These are phyloP conservation scores for Prorops nasuta DNA, from an alignment of 1,140 invertebrate species.

Conservation along the genomic window DNA sequence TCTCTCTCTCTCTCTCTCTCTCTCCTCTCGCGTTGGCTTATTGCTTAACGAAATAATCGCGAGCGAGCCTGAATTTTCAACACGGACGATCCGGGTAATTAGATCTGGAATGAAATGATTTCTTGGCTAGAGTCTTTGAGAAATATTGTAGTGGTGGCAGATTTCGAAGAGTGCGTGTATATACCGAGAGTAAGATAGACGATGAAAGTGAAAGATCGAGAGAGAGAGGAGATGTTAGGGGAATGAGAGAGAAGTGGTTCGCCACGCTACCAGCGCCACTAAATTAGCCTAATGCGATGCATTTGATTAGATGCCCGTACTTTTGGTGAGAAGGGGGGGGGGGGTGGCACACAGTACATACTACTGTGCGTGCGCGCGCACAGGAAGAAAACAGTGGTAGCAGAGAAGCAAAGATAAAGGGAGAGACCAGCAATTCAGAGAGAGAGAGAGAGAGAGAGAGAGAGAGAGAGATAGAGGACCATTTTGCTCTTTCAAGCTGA, in stretches of 20 bases:
- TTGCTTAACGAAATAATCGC: neutral
- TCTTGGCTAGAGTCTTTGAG: neutral
- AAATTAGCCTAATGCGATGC: constrained; percentile 49
- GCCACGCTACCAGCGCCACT: constrained; percentile 41
- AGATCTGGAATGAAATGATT: neutral
- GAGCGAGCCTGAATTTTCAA: neutral
- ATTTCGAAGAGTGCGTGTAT: neutral
- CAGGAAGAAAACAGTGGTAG: constrained; percentile 17
- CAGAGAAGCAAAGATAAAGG: constrained; percentile 15
- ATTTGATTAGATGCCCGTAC: constrained; percentile 45
- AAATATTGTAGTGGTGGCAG: neutral
- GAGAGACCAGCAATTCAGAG: constrained; percentile 17
- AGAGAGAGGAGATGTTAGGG: neutral
- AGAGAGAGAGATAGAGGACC: constrained; percentile 2
- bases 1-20: too few relatives aligned
- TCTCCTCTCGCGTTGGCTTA: neutral
- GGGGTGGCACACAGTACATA: too few relatives aligned
- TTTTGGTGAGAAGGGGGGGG: too few relatives aligned
- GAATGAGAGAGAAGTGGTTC: constrained; percentile 22
- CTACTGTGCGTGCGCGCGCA: too few relatives aligned
- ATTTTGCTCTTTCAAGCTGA: constrained; percentile 27
- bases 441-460: constrained; percentile 14
- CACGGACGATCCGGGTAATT: neutral
- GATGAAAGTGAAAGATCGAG: neutral
- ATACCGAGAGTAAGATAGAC: too few relatives aligned